phyloP scores from a whole-genome alignment of 2,797 vertebrate genomes.

The Periparus ater region DNA sequence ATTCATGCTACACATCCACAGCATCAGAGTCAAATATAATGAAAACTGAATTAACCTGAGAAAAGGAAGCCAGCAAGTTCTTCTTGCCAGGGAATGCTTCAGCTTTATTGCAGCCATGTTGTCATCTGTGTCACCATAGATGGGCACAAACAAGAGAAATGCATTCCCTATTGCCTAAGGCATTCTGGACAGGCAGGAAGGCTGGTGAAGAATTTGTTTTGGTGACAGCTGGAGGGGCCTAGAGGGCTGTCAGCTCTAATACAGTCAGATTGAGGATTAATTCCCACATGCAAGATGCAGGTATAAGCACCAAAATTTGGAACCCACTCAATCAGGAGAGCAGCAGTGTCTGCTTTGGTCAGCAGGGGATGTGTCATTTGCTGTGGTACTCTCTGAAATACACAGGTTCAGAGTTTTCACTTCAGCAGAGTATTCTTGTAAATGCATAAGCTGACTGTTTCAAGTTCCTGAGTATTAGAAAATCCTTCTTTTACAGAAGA shows the following conservation, averaged over 20 bases:
- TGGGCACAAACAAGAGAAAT: neutral
- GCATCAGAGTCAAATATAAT: neutral
- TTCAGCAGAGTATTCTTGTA: neutral
- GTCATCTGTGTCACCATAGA: neutral
- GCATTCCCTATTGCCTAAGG: neutral
- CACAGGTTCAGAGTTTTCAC: neutral
- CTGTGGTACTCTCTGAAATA: neutral
- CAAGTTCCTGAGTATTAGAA: neutral
- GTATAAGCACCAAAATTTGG: slow-evolving; percentile 41
- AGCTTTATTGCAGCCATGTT: neutral
- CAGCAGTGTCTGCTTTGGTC: neutral
- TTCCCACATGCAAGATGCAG: slow-evolving; percentile 17
- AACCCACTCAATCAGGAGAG: neutral
- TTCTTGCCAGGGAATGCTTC: neutral
- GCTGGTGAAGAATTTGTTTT: slow-evolving; percentile 10
- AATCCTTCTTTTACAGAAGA: neutral
- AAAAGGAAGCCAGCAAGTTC: neutral
- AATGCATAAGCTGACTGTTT: neutral
- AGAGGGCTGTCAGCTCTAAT: slow-evolving; percentile 49
- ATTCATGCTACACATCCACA: neutral
- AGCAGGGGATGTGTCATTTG: neutral
- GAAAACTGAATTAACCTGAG: neutral
- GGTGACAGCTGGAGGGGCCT: slow-evolving; percentile 48
- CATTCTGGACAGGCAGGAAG: neutral
- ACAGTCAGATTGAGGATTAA: slow-evolving; percentile 26